Evolutionary conservation across 2,797 vertebrate species (phyloP).

Genomic region (Protosalanx chinensis): DNA sequence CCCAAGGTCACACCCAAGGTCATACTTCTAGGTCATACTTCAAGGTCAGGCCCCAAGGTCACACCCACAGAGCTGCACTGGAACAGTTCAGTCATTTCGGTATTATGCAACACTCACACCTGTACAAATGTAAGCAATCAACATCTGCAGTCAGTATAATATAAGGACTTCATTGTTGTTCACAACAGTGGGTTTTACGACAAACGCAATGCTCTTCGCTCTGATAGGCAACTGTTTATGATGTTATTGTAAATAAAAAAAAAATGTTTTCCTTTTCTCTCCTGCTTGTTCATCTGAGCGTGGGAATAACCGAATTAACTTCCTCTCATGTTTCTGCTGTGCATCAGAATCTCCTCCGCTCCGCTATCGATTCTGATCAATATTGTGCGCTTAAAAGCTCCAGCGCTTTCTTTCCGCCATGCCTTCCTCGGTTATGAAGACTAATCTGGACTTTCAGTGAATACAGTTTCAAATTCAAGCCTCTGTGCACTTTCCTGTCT

Average conservation of each 20-base stretch:
- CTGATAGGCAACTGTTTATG: background rate
- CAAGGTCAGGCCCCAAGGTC: no score
- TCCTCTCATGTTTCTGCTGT: conserved; percentile 46
- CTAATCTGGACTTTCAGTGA: conserved; percentile 47
- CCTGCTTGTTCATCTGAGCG: conserved; percentile 29
- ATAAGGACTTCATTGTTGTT: background rate
- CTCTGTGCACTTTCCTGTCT: conserved; percentile 33
- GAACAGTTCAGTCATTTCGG: conserved; percentile 18
- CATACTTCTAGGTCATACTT: no score
- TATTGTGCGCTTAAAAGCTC: conserved; percentile 55
- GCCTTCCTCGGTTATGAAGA: conserved; percentile 41
- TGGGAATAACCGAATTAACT: conserved; percentile 49
- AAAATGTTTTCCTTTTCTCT: conserved; percentile 33
- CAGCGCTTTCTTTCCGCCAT: conserved; percentile 35
- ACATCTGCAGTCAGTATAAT: background rate
- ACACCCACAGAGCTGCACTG: conserved; percentile 16
- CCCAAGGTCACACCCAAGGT: background rate
- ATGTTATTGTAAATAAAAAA: conserved; percentile 32
- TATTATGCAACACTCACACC: background rate
- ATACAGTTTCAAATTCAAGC: conserved; percentile 45
- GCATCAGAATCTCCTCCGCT: conserved; percentile 16
- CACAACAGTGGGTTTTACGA: background rate
- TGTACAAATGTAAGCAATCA: background rate
- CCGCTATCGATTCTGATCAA: conserved; percentile 39
- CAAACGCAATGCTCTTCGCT: background rate